Conservation (phyloP, 30 jellyfish, hydroid and myxozoan species). For the Catostylus mosaicus region DNA sequence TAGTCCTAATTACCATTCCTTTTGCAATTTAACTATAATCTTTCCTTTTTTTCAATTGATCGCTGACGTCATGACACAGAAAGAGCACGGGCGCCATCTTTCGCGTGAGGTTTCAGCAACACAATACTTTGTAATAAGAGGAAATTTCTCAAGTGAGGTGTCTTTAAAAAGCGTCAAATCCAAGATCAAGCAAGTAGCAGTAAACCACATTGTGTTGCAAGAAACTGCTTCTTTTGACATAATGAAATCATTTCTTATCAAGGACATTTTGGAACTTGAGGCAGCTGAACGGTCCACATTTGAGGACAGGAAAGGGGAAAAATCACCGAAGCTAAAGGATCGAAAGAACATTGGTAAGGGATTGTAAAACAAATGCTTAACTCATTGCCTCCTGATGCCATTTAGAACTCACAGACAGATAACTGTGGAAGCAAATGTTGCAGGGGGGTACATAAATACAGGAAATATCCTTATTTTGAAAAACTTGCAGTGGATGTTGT, state of each 20-base stretch:
- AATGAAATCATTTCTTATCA: conserved; percentile 43
- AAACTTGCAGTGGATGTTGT: too few relatives aligned
- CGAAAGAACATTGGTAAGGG: too few relatives aligned
- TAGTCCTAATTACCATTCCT: too few relatives aligned
- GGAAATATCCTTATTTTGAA: too few relatives aligned
- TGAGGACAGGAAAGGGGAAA: background rate
- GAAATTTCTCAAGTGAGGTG: background rate
- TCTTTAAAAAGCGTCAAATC: background rate
- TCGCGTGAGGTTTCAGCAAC: background rate
- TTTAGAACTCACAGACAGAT: too few relatives aligned
- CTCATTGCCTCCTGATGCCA: too few relatives aligned
- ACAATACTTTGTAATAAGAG: background rate
- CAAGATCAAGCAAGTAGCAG: background rate
- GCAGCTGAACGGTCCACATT: background rate
- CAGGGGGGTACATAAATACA: too few relatives aligned
- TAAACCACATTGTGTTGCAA: background rate
- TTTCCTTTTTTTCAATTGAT: too few relatives aligned
- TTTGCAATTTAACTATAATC: too few relatives aligned
- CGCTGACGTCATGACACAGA: too few relatives aligned
- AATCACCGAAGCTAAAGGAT: background rate
- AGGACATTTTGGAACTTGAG: conserved; percentile 44
- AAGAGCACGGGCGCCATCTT: background rate
- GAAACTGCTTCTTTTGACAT: background rate
- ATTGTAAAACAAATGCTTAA: too few relatives aligned
- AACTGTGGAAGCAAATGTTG: too few relatives aligned